A percentile compares a stretch with the other conserved stretches of the same genome.
These are phyloP conservation scores for Eulemur albifrons DNA, from an alignment of 2,797 vertebrate species.

Conservation along the genomic window DNA sequence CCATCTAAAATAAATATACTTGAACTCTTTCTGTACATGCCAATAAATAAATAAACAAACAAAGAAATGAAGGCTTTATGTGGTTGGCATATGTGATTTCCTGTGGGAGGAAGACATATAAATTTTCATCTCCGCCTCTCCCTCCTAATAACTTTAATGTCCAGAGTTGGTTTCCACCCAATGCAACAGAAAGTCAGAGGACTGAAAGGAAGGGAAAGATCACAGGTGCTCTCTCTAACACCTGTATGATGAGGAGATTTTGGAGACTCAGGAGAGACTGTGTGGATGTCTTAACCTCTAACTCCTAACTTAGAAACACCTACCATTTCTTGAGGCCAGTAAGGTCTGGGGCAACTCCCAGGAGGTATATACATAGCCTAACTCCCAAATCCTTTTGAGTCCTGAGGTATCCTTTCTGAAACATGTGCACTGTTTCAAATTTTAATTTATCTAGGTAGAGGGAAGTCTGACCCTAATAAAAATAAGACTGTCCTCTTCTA, in stretches of 20 bases:
- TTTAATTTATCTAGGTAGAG: background rate
- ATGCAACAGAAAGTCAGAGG: background rate
- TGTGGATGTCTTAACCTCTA: background rate
- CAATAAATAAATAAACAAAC: background rate
- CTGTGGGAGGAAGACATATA: background rate
- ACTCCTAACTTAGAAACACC: background rate
- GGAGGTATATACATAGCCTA: background rate
- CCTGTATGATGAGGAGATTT: background rate
- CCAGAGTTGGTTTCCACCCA: background rate
- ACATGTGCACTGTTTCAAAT: background rate
- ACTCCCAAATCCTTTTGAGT: background rate
- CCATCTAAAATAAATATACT: background rate
- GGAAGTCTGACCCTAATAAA: background rate
- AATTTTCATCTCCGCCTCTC: background rate
- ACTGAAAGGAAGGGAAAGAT: too few relatives aligned
- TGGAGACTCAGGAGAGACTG: background rate
- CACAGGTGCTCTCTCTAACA: background rate
- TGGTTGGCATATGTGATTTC: background rate
- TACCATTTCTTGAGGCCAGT: background rate
- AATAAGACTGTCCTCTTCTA: background rate
- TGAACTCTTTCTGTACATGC: background rate
- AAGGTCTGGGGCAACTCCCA: background rate
- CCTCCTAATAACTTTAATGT: background rate
- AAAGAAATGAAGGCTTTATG: background rate
- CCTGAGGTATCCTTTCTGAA: background rate